Evolutionary conservation across 2,113 vertebrate species (phyloP).

Genomic region (Poeciliopsis occidentalis): DNA sequence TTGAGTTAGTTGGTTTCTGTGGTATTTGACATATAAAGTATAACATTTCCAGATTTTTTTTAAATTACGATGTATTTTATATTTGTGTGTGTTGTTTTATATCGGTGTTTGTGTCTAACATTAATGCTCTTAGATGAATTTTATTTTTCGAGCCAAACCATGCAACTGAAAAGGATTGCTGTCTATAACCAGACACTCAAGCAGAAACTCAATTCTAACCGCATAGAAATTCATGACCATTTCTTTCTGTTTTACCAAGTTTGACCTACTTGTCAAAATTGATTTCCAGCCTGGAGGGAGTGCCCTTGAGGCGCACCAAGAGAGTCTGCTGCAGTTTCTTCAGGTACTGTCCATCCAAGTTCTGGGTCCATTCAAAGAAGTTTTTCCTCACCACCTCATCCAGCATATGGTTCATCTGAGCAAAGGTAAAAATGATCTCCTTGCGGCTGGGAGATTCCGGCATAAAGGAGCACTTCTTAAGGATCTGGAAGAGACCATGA

Average conservation of each 20-base stretch:
- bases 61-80: neutral
- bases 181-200: neutral
- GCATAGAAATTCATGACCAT: too few relatives aligned
- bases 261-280: slow-evolving; percentile 86
- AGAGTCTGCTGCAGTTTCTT: slow-evolving; percentile 82
- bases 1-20: too few relatives aligned
- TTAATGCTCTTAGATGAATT: neutral
- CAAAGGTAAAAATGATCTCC: slow-evolving; percentile 67
- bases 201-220: neutral
- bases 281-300: slow-evolving; percentile 78
- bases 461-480: slow-evolving; percentile 79
- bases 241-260: neutral
- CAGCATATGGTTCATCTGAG: slow-evolving; percentile 77
- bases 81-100: neutral
- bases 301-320: slow-evolving; percentile 76
- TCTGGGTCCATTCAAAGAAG: slow-evolving; percentile 86
- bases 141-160: neutral
- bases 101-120: neutral
- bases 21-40: too few relatives aligned
- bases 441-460: slow-evolving; percentile 72
- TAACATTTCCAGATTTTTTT: too few relatives aligned
- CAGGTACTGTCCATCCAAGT: slow-evolving; percentile 77
- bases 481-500: slow-evolving; percentile 66
- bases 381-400: slow-evolving; percentile 82
- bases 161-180: neutral